These are phyloP conservation scores for Poeciliopsis turneri DNA, from an alignment of 2,797 vertebrate genomes.

Conservation along the genomic window DNA sequence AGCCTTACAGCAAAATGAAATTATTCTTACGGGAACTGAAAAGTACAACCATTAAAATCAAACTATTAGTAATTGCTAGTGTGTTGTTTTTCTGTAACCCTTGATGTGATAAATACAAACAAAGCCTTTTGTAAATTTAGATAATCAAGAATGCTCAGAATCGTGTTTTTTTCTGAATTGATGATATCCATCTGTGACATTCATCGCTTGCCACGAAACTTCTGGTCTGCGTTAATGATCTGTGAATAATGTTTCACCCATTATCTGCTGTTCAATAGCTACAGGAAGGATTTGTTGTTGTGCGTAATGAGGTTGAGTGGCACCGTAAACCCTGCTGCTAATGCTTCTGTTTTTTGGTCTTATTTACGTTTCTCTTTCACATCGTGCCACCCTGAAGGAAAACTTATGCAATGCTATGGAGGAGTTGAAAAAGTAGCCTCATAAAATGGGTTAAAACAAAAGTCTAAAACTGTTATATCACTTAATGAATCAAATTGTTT, in stretches of 20 bases:
- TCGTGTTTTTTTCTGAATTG: background rate
- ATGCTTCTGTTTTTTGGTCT: background rate
- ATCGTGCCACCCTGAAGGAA: background rate
- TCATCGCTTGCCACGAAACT: background rate
- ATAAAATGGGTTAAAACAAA: background rate
- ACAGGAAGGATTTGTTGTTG: background rate
- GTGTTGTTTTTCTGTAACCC: background rate
- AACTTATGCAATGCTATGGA: background rate
- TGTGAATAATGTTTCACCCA: background rate
- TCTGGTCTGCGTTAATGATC: background rate
- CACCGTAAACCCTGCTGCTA: background rate
- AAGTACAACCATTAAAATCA: background rate
- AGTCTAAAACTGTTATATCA: conserved; percentile 2
- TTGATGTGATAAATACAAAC: background rate
- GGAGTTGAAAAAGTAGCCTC: background rate
- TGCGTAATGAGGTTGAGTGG: background rate
- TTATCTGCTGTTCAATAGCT: background rate
- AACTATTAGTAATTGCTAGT: background rate
- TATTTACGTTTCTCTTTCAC: background rate
- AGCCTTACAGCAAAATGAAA: background rate
- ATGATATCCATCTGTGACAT: background rate
- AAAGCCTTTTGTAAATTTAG: background rate
- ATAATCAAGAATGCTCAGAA: background rate
- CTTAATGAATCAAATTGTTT: background rate
- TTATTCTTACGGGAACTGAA: background rate